Percentiles rank a stretch among this genome's conserved stretches.
Evolutionary conservation across 2,888 invertebrate genomes (phyloP).

Genomic region (Molanna angustata): DNA sequence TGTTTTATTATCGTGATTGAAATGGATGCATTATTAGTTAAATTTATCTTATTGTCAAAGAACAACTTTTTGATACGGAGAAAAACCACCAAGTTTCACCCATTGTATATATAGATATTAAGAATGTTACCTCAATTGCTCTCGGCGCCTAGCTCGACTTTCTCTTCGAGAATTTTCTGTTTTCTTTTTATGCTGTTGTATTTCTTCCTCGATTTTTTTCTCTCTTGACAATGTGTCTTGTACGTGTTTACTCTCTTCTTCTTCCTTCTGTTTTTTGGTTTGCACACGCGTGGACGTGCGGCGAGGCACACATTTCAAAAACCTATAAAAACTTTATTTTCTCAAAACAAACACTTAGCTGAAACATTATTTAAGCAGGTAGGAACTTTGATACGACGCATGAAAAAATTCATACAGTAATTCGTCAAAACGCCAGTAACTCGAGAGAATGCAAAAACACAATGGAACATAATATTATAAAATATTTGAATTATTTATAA

Average conservation of each 20-base stretch:
- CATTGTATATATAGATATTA: no score
- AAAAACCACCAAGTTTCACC: no score
- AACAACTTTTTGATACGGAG: no score
- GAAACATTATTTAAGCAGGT: neutral
- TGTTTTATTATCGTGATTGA: no score
- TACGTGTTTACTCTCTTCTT: constrained; percentile 41
- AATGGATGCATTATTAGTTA: no score
- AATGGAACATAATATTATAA: no score
- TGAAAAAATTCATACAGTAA: no score
- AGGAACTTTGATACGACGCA: no score
- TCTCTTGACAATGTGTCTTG: constrained; percentile 34
- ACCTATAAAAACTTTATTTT: constrained; percentile 43
- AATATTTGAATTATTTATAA: no score
- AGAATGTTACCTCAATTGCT: constrained; percentile 48
- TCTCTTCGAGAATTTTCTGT: constrained; percentile 45
- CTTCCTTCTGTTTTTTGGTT: constrained; percentile 57
- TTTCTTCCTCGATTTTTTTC: constrained; percentile 35
- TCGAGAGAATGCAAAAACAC: no score
- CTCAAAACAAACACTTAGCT: neutral
- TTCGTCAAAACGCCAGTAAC: no score
- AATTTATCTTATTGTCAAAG: no score
- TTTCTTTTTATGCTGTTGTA: constrained; percentile 15
- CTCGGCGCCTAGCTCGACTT: constrained; percentile 55
- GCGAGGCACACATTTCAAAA: constrained; percentile 65
- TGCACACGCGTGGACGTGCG: constrained; percentile 66